Percentiles rank a stretch among this genome's conserved stretches.
phyloP scores from a whole-genome alignment of 2,888 invertebrate genomes.

The Idaea dimidiata region DNA sequence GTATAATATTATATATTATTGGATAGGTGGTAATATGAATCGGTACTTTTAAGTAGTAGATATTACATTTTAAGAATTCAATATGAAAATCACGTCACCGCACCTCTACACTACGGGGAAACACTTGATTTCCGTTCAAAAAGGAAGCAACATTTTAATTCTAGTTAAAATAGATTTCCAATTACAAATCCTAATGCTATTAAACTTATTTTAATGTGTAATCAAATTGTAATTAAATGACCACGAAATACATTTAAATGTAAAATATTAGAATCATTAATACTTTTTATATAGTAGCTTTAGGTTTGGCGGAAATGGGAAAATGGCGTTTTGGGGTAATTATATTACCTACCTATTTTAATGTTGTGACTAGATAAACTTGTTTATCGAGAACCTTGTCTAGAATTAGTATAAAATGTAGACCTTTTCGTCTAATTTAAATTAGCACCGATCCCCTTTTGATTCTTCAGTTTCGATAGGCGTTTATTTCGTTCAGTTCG shows the following conservation, averaged over 20 bases:
- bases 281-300: background rate
- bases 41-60: too few relatives aligned
- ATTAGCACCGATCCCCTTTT: too few relatives aligned
- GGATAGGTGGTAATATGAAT: too few relatives aligned
- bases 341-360: too few relatives aligned
- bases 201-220: conserved; percentile 13
- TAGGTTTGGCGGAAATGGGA: background rate
- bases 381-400: background rate
- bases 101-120: conserved; percentile 9
- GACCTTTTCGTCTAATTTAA: background rate
- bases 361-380: background rate
- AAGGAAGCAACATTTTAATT: conserved; percentile 25
- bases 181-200: conserved; percentile 17
- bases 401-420: background rate
- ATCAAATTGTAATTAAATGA: background rate
- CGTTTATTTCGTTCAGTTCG: too few relatives aligned
- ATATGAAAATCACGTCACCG: conserved; percentile 11
- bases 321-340: too few relatives aligned
- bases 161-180: conserved; percentile 17
- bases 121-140: conserved; percentile 21
- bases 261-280: background rate
- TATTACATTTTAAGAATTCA: conserved; percentile 5
- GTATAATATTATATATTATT: too few relatives aligned
- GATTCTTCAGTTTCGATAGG: too few relatives aligned
- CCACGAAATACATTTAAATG: background rate